Evolutionary conservation across 2,888 invertebrate genomes (phyloP), one percentile per base, ranked within the genome.

Genomic region (Stenoptilia bipunctidactyla): DNA sequence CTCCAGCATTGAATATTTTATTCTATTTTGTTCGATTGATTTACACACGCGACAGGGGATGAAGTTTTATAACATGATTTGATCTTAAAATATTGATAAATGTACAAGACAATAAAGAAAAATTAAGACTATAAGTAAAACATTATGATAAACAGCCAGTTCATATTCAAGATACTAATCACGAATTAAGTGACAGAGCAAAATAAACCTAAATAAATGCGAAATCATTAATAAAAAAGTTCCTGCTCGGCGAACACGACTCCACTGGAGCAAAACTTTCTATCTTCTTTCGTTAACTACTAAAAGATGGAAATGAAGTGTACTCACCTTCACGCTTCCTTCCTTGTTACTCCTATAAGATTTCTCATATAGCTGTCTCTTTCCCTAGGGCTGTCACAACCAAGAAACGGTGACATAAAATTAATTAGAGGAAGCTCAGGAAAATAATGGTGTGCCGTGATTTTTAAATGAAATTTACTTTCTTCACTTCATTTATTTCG

Each of bases 381-480:
- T 45, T 72, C 69, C 48, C 50, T 54, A 57, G 53, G 59, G 63
- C 76, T 79, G 80, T 80, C 79, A 80, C 58, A 58, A 64, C 66
- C 79, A 76, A 67, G 68, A 63, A 75, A 71, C 79, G 73, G 76
- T 80, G 80, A 82, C 80, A 80, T 72, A 80, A 80, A 82, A 82
- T 82, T 82, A 82, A 82, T 82, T 80, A 82, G 79, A 77, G 74
- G 75, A 77, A 74, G 69, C 70, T 61, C 58, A 65, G 68, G 70
- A 73, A 75, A 79, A 82, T 79, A 82, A 82, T 82, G 80, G 79
- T 71, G 58, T 56, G 69, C 70, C 75, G 75, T 77, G 80, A 80
- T 82, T 82, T 82, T 82, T 82, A 79, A 79, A 82, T 75, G 74
- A 75, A 80, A 80, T 80, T 79, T 76, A 79, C 77, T 79, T 77